Evolutionary conservation across 2,113 vertebrate species (phyloP).

Genomic region (Larimichthys polyactis): DNA sequence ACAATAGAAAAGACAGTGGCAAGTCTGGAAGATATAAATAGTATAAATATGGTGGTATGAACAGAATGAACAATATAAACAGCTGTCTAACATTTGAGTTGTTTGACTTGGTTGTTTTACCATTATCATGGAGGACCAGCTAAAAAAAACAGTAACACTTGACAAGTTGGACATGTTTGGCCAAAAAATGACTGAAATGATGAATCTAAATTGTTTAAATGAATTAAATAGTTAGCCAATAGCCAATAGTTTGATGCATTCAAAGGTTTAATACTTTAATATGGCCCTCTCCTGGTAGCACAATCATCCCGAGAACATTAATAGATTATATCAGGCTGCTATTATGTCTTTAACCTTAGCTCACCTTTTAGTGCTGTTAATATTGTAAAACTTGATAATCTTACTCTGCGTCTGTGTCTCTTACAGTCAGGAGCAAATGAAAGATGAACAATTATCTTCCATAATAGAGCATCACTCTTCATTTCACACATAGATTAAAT

Average conservation of each 20-base stretch:
- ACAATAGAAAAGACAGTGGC: too few species aligned
- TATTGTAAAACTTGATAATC: neutral
- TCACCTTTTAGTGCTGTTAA: neutral
- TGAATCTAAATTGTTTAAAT: neutral
- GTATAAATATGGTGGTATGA: too few species aligned
- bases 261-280: neutral
- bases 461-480: slow-evolving; percentile 13
- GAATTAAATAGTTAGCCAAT: neutral
- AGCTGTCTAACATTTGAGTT: too few species aligned
- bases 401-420: neutral
- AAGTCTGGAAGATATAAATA: too few species aligned
- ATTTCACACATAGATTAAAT: slow-evolving; percentile 44
- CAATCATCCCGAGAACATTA: neutral
- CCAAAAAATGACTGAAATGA: neutral
- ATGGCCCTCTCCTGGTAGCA: neutral
- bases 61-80: too few species aligned
- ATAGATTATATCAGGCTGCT: neutral
- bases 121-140: neutral
- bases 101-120: neutral
- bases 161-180: too few species aligned
- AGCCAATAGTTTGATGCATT: neutral
- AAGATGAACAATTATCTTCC: slow-evolving; percentile 6
- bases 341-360: neutral
- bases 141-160: neutral
- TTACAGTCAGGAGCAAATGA: neutral